phyloP scores from a whole-genome alignment of 2,797 vertebrate species.

The Myotis findleyi region DNA sequence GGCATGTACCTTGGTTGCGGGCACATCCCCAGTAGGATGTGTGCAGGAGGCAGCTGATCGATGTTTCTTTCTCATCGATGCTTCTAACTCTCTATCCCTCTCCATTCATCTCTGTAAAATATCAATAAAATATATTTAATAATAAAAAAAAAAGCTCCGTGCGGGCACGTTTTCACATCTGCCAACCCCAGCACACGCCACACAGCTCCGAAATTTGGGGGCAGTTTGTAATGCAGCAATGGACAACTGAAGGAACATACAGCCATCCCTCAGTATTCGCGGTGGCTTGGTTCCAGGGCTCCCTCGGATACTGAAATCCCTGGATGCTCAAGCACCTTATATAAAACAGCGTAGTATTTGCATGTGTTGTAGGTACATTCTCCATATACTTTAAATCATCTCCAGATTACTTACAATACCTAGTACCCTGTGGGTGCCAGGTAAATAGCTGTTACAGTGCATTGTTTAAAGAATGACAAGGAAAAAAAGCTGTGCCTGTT shows the following conservation, averaged over 20 bases:
- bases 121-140: too few relatives aligned
- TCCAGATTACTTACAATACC: not conserved
- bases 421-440: too few relatives aligned
- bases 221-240: not conserved
- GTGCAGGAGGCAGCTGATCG: too few relatives aligned
- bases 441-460: not conserved
- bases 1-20: too few relatives aligned
- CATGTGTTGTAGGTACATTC: too few relatives aligned
- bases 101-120: too few relatives aligned
- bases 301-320: not conserved
- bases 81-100: too few relatives aligned
- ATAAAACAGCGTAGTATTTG: not conserved
- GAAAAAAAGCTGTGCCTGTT: not conserved
- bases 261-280: not conserved
- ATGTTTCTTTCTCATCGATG: too few relatives aligned
- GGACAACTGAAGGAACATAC: not conserved
- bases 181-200: not conserved
- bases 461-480: not conserved
- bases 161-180: accelerated
- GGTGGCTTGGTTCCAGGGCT: too few relatives aligned
- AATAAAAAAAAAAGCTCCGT: not conserved
- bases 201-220: not conserved
- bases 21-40: too few relatives aligned
- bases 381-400: not conserved
- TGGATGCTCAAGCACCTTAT: not conserved